phyloP scores from a whole-genome alignment of 1,140 invertebrate genomes.

The Zaprionus africanus region DNA sequence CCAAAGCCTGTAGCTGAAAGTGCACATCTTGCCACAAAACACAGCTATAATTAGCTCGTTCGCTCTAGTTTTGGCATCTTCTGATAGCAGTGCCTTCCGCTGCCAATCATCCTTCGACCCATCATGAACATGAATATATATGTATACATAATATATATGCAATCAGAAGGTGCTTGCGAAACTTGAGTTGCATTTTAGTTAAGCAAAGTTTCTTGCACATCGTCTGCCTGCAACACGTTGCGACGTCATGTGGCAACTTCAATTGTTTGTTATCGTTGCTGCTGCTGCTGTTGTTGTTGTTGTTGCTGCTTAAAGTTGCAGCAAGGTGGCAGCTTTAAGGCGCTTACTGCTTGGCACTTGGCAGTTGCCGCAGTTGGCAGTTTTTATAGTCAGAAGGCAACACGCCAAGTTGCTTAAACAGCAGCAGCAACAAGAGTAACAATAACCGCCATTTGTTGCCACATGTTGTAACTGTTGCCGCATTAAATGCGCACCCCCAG shows the following conservation, averaged over 20 bases:
- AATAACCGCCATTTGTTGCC: constrained; percentile 72
- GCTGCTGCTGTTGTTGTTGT: constrained; percentile 43
- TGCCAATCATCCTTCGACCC: neutral
- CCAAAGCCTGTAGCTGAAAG: too few relatives aligned
- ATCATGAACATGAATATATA: neutral
- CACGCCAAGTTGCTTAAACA: constrained; percentile 73
- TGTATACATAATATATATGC: neutral
- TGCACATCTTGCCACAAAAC: too few relatives aligned
- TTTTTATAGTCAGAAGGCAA: constrained; percentile 79
- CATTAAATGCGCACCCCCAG: constrained; percentile 71
- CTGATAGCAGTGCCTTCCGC: neutral
- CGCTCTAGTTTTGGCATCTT: neutral
- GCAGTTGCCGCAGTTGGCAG: constrained; percentile 30
- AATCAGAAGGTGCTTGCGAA: constrained; percentile 35
- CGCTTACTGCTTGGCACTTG: constrained; percentile 35
- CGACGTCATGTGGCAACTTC: constrained; percentile 64
- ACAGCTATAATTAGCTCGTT: neutral
- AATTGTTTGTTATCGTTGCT: constrained; percentile 45
- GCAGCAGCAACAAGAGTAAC: constrained; percentile 35
- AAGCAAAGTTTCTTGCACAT: constrained; percentile 72
- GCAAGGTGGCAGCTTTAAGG: constrained; percentile 70
- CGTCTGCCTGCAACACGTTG: constrained; percentile 59
- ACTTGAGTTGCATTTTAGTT: constrained; percentile 34
- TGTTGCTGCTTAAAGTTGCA: constrained; percentile 38
- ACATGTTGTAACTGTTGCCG: constrained; percentile 80